These are phyloP conservation scores for Drosophila neocordata DNA, from an alignment of 1,140 invertebrate genomes.

Conservation along the genomic window DNA sequence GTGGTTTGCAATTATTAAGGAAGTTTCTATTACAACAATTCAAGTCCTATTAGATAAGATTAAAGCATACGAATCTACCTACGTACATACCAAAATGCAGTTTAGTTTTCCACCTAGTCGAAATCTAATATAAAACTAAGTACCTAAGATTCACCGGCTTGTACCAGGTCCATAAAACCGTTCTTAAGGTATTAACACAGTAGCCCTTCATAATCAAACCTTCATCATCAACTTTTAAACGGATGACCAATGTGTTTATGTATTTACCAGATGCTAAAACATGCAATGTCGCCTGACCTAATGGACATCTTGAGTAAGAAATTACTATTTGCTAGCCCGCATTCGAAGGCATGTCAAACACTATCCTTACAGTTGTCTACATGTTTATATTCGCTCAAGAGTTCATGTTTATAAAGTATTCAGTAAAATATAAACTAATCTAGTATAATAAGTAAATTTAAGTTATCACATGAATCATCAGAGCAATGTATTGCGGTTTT, in stretches of 20 bases:
- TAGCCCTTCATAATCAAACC: constrained; percentile 7
- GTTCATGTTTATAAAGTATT: no score
- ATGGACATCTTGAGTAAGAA: neutral
- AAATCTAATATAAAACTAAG: neutral
- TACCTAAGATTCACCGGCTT: neutral
- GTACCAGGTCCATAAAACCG: constrained; percentile 26
- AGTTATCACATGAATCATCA: no score
- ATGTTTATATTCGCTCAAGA: no score
- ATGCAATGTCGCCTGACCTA: neutral
- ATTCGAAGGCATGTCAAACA: no score
- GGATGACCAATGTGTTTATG: constrained; percentile 20
- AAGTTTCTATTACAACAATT: no score
- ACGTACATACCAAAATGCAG: neutral
- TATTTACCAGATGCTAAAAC: constrained; percentile 23
- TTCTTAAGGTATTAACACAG: constrained; percentile 11
- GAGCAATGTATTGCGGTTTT: neutral
- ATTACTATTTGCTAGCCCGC: neutral
- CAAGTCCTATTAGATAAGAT: no score
- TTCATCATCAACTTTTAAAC: constrained; percentile 17
- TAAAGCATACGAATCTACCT: no score
- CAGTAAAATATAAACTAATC: no score
- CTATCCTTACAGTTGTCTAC: no score
- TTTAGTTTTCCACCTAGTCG: neutral
- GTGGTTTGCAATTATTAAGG: no score
- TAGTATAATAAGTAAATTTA: no score